phyloP scores from a whole-genome alignment of 2,113 vertebrate genomes.

The Atlantisia rogersi region DNA sequence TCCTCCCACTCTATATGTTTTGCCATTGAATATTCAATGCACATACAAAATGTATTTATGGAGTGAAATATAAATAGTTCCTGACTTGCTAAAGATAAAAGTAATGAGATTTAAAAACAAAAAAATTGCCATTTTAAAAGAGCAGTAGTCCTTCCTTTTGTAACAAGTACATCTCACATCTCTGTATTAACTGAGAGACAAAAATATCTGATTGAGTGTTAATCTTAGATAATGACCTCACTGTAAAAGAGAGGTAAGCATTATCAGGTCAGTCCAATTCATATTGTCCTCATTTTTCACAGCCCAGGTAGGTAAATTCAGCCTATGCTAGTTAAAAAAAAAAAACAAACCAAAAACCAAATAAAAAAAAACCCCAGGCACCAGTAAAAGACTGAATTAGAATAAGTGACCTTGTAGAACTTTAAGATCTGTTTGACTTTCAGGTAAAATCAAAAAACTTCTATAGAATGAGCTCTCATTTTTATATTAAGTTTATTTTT shows the following conservation, averaged over 20 bases:
- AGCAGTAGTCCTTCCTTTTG: background rate
- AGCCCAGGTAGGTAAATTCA: background rate
- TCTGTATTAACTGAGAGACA: background rate
- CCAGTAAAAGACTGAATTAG: constrained; percentile 25
- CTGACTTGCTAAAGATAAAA: background rate
- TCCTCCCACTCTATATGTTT: background rate
- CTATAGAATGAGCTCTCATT: constrained; percentile 40
- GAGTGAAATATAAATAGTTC: background rate
- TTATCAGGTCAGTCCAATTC: background rate
- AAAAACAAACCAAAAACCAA: too few relatives aligned
- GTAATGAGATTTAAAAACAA: background rate
- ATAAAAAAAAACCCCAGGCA: background rate
- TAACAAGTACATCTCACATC: background rate
- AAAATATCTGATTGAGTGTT: background rate
- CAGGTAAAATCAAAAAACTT: constrained; percentile 66
- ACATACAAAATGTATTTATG: background rate
- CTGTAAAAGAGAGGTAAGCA: background rate
- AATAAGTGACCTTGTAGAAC: constrained; percentile 63
- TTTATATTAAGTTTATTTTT: constrained; percentile 73
- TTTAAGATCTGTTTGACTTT: constrained; percentile 74
- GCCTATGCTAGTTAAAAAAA: background rate
- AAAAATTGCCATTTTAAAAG: background rate
- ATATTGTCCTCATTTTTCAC: background rate
- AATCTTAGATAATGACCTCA: background rate
- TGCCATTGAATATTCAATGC: background rate